phyloP scores from a whole-genome alignment of 2,113 vertebrate genomes.

The Otis tarda region DNA sequence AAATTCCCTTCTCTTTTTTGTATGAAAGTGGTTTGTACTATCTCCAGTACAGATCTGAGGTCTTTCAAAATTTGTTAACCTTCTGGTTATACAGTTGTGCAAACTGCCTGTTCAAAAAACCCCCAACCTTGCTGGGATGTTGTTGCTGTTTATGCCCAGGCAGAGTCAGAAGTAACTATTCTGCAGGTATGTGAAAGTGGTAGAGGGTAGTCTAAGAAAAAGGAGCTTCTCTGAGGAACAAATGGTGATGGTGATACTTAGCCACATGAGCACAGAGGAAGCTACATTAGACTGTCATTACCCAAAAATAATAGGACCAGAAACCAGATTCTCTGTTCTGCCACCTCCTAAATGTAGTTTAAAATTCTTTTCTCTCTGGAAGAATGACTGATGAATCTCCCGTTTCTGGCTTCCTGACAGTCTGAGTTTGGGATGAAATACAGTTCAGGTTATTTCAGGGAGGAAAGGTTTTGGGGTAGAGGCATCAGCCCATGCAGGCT shows the following conservation, averaged over 20 bases:
- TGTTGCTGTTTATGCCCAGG: not conserved
- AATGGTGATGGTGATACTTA: not conserved
- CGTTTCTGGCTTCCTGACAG: not conserved
- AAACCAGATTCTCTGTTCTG: not conserved
- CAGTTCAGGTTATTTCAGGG: not conserved
- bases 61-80: not conserved
- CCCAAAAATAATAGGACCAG: not conserved
- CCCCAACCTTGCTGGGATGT: fast-evolving
- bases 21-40: not conserved
- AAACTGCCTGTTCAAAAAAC: not conserved
- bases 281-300: not conserved
- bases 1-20: not conserved
- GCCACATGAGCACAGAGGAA: not conserved
- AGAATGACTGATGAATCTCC: not conserved
- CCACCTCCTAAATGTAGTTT: not conserved
- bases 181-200: not conserved
- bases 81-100: not conserved
- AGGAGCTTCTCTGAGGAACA: not conserved
- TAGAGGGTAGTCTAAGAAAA: not conserved
- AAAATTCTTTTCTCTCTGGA: not conserved
- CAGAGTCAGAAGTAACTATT: not conserved
- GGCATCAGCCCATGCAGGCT: not conserved
- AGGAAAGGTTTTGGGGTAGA: not conserved
- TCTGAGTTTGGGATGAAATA: not conserved
- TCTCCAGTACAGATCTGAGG: too few relatives aligned